A percentile compares a stretch with the other conserved stretches of the same genome.
Conservation (phyloP, 2,888 invertebrate species). For the Eumacrocentrus americanus region DNA sequence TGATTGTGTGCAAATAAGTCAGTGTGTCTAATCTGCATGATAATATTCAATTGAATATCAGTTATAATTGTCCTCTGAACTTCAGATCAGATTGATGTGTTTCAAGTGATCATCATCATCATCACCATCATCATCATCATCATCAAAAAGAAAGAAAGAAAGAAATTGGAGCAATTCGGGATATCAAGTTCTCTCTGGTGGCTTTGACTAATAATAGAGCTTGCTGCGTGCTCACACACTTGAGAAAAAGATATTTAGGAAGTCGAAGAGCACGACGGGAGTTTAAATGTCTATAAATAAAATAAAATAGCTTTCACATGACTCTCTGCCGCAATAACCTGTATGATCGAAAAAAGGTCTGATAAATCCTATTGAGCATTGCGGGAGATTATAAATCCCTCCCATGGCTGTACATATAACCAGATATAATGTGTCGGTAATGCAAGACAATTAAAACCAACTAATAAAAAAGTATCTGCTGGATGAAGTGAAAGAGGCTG, state of each 20-base stretch:
- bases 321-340: not conserved
- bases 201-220: conserved; percentile 21
- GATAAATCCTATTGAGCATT: not conserved
- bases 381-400: too few relatives aligned
- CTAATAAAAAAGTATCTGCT: conserved; percentile 14
- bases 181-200: conserved; percentile 7
- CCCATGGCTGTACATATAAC: not conserved
- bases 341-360: not conserved
- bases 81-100: too few relatives aligned
- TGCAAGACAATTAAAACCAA: conserved; percentile 40
- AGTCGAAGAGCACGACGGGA: conserved; percentile 1
- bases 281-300: conserved; percentile 12
- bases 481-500: conserved; percentile 1
- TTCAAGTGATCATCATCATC: not conserved
- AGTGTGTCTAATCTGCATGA: not conserved
- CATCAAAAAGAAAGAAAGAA: not conserved
- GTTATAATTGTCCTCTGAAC: too few relatives aligned
- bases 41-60: too few relatives aligned
- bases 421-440: conserved; percentile 24
- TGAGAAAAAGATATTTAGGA: conserved; percentile 16
- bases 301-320: not conserved
- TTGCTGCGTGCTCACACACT: conserved; percentile 5
- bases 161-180: not conserved
- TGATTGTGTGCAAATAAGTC: not conserved
- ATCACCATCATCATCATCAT: too few relatives aligned